Evolutionary conservation across 2,113 vertebrate genomes (phyloP).

Genomic region (Phoenicopterus ruber): DNA sequence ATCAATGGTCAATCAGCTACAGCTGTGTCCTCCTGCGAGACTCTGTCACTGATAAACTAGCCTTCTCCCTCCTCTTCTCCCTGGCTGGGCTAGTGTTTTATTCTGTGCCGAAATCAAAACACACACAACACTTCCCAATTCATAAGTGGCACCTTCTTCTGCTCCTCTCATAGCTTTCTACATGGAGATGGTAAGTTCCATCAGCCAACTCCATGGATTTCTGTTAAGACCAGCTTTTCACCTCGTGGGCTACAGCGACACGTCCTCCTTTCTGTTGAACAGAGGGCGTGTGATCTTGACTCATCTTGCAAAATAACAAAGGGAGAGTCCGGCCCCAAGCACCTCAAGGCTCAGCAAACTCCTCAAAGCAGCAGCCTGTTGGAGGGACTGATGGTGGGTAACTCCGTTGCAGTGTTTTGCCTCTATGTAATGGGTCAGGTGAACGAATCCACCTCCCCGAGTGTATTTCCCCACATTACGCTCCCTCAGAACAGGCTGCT

Average conservation of each 20-base stretch:
- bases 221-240: not conserved
- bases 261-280: not conserved
- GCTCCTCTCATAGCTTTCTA: not conserved
- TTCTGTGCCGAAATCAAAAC: not conserved
- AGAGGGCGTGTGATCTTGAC: not conserved
- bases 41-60: not conserved
- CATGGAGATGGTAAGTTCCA: not conserved
- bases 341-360: not conserved
- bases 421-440: not conserved
- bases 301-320: not conserved
- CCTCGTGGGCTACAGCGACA: not conserved
- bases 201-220: not conserved
- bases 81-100: not conserved
- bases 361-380: not conserved
- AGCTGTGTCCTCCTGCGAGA: not conserved
- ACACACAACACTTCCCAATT: not conserved
- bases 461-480: rapidly evolving
- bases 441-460: not conserved
- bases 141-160: not conserved
- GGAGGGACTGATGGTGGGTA: not conserved
- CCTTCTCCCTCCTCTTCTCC: not conserved
- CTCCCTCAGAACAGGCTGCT: not conserved
- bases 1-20: not conserved
- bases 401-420: not conserved
- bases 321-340: not conserved